Percentiles rank a stretch among this genome's conserved stretches.
These are phyloP conservation scores for Sialis fuliginosa DNA, from an alignment of 2,888 invertebrate species.

Conservation along the genomic window DNA sequence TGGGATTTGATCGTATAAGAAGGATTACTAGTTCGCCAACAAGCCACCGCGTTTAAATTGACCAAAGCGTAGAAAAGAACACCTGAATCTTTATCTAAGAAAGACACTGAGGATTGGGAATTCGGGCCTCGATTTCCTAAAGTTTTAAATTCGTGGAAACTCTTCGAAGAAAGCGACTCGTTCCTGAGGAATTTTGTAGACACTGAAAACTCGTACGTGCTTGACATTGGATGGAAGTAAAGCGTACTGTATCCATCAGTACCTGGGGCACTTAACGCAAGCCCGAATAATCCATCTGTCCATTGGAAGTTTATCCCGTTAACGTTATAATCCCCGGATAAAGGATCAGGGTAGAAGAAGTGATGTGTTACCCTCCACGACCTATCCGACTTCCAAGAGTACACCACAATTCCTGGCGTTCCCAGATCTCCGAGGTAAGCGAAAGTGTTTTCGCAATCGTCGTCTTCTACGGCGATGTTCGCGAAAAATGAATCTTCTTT, in stretches of 20 bases:
- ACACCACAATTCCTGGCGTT: conserved; percentile 51
- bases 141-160: conserved; percentile 44
- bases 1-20: conserved; percentile 51
- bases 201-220: conserved; percentile 58
- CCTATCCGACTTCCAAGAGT: conserved; percentile 50
- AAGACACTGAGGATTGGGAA: conserved; percentile 55
- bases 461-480: conserved; percentile 60
- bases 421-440: conserved; percentile 57
- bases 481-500: conserved; percentile 54
- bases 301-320: conserved; percentile 52
- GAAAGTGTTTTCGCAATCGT: conserved; percentile 49
- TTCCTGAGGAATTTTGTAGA: conserved; percentile 48
- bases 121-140: conserved; percentile 53
- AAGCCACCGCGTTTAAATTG: conserved; percentile 58
- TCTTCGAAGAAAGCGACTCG: conserved; percentile 27
- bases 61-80: conserved; percentile 59
- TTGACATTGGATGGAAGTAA: conserved; percentile 65
- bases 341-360: conserved; percentile 50
- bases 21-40: conserved; percentile 55
- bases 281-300: conserved; percentile 61
- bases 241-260: conserved; percentile 48
- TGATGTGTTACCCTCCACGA: conserved; percentile 62
- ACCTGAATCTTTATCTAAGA: conserved; percentile 49
- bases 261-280: conserved; percentile 47
- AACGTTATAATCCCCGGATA: conserved; percentile 54